Evolutionary conservation across 2,113 vertebrate genomes (phyloP).

Genomic region (Ctenomys sociabilis): DNA sequence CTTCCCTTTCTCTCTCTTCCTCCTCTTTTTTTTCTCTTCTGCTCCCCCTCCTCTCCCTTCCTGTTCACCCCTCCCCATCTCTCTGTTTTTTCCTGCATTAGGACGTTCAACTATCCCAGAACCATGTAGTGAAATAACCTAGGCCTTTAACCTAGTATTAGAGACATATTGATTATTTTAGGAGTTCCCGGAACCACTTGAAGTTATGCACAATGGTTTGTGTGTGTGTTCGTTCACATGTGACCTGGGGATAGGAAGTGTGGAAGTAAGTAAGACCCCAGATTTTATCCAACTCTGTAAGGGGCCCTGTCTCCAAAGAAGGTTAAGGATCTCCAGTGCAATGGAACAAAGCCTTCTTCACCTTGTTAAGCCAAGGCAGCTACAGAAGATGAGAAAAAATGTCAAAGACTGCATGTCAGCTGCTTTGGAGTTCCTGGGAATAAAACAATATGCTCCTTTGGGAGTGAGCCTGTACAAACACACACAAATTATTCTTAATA

Average conservation of each 20-base stretch:
- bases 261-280: background rate
- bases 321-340: background rate
- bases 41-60: no score
- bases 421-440: slow-evolving; percentile 15
- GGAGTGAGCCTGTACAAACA: slow-evolving; percentile 44
- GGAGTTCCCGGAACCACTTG: background rate
- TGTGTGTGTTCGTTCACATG: background rate
- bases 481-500: slow-evolving; percentile 47
- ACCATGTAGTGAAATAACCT: background rate
- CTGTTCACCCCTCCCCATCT: background rate
- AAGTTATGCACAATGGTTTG: background rate
- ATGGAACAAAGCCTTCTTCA: background rate
- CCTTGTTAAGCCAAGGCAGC: background rate
- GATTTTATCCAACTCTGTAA: background rate
- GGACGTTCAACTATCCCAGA: background rate
- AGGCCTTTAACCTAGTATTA: background rate
- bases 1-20: no score
- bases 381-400: background rate
- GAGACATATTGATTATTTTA: background rate
- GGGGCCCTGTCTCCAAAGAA: background rate
- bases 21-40: background rate
- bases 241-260: background rate
- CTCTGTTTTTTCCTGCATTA: background rate
- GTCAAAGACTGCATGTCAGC: background rate
- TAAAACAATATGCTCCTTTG: slow-evolving; percentile 3